Conservation (phyloP, 2,113 vertebrate species). For the Phaethornis superciliosus region DNA sequence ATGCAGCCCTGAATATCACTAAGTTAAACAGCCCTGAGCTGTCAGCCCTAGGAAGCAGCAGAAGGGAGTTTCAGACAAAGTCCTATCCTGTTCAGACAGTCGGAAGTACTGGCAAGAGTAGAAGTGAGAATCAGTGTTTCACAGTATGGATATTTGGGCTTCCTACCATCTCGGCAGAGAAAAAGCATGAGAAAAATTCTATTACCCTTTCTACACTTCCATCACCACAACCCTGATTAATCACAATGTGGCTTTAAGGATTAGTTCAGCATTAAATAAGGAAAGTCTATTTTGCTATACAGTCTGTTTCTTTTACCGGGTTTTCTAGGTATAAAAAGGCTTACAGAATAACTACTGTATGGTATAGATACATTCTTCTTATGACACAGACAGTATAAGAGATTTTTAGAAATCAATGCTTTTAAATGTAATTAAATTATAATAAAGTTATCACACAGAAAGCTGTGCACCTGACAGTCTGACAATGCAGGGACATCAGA, state of each 20-base stretch:
- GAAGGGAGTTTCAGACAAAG: background rate
- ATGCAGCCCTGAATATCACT: background rate
- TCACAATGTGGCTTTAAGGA: background rate
- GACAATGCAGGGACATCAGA: constrained; percentile 5
- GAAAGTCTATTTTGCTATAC: background rate
- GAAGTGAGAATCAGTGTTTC: background rate
- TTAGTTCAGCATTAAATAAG: background rate
- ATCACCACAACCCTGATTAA: background rate
- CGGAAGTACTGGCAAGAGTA: background rate
- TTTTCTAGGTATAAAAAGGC: background rate
- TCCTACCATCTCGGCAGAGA: background rate
- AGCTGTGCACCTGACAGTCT: constrained; percentile 3
- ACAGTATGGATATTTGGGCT: background rate
- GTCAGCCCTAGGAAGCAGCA: background rate
- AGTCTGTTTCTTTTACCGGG: background rate
- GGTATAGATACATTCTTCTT: constrained; percentile 35
- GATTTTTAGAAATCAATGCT: constrained; percentile 5
- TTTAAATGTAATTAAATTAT: constrained; percentile 37
- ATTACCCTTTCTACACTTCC: background rate
- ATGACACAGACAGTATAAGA: background rate
- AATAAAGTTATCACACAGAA: background rate
- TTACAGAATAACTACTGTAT: constrained; percentile 5
- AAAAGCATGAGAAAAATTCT: background rate
- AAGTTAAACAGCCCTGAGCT: background rate
- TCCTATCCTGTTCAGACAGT: background rate